Evolutionary conservation across 2,888 invertebrate genomes (phyloP), one percentile per base, ranked within the genome.

Genomic region (Spodoptera exigua): DNA sequence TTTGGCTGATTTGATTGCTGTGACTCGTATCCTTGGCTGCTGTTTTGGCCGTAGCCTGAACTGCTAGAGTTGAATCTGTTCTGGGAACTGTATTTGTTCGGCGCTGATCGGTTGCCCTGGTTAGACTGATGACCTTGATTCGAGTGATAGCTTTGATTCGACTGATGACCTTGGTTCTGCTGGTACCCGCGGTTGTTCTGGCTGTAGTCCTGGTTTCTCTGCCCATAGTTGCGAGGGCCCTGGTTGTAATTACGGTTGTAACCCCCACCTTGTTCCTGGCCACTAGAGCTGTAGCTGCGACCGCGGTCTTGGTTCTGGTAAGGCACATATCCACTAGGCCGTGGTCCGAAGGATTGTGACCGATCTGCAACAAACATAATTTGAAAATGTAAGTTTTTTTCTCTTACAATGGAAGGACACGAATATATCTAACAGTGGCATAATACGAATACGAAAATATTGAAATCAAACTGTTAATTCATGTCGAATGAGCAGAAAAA

Each of bases 291-390:
- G 47, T 54, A 65, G 17, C 68, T 66, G 10, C 69, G 60, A 12
- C 71, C 78, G 3, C 70, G 70, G 3, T 56, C 57, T 12, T 69
- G 69, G 27, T 68, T 55, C 17, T 70, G 69, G 32, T 59, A 71
- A 0, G 89, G 83, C 11, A 87, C 84, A 80, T 92, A 93, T 27
- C 91, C 91, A 37, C 89, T 81, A 11, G 92, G 88, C 13, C 86
- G 83, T 0, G 93, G 93, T 0, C 93, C 93, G 73, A 73, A 90
- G 0, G 90, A 87, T 0, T 89, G 86, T 11, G 91, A 89, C 0
- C 90, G 91, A 79, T 85, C 94, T 93, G 89, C 0, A 88, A 90
- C 88, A 92, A 91, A 35, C 0, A 16, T 35, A 27, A 27, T 27
- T 3, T 7, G 7, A 27, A 27, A 1, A 27, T 27, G 9, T 5